Base-by-base conservation (phyloP, 2,888 invertebrate species). In the Mechanitis messenoides region DNA sequence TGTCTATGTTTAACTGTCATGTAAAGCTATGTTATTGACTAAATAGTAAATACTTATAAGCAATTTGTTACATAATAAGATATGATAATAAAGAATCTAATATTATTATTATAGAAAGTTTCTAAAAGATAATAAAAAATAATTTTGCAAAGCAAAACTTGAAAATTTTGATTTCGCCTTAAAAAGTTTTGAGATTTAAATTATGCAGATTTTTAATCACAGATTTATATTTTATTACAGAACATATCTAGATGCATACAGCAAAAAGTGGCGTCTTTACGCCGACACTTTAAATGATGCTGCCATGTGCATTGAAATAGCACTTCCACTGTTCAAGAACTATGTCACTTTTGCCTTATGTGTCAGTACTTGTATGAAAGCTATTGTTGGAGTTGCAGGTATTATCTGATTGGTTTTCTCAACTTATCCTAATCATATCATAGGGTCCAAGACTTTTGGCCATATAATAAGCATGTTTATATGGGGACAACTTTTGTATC, bases 181-280 rank as follows among this genome's bases (percentile, higher is more conserved):
- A 20, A 20, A 1, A 20, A 20, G 20, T 42, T 7, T 9, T 9
- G 9, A 42, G 9, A 11, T 1, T 9, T 9, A 42, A 42, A 42
- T 7, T 50, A 4, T 50, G 1, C 5, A 9, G 7, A 31, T n/a
- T 47, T 47, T 6, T n/a, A 50, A 31, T 28, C 31, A 50, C 3
- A 50, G 2, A 20, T 28, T 31, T 50, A n/a, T 31, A 35, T 53
- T 20, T 42, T 42, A 53, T 79, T 83, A 46, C 76, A 94, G 94
- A 31, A 92, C 92, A 9, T 91, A 93, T 67, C 85, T 98, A 65
- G 98, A 98, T 87, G 93, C 95, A 45, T 96, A 98, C 76, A 97
- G 97, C 73, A 99, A 99, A 81, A 95, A 96, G 80, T 99, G 98
- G 98, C 92, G 98, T 58, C 85, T 98, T 45, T 95, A 97, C 82